These are phyloP conservation scores for Kryptolebias ocellatus DNA, from an alignment of 2,797 vertebrate species.

Conservation along the genomic window DNA sequence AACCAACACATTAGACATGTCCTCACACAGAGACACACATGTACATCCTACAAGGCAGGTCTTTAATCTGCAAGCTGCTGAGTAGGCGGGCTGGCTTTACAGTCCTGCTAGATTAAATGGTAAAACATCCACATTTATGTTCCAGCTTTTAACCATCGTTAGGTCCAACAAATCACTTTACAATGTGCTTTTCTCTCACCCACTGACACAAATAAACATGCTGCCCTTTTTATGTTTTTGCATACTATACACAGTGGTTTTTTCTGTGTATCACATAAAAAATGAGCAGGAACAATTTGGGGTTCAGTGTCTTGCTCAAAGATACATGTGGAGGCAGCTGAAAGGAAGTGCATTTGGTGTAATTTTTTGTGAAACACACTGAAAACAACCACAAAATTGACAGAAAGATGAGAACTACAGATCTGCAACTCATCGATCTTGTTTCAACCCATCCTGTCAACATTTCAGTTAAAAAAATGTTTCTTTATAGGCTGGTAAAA, in stretches of 20 bases:
- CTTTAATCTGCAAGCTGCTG: constrained; percentile 46
- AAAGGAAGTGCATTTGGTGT: constrained; percentile 6
- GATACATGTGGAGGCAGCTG: not conserved
- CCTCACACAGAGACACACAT: constrained; percentile 23
- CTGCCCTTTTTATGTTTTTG: not conserved
- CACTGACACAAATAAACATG: not conserved
- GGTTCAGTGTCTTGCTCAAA: not conserved
- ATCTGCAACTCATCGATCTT: not conserved
- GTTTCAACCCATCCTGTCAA: constrained; percentile 10
- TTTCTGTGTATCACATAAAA: too few relatives aligned
- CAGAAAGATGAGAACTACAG: constrained; percentile 1
- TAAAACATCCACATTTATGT: not conserved
- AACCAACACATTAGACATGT: constrained; percentile 30
- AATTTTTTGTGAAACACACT: constrained; percentile 10
- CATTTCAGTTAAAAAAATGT: constrained; percentile 4
- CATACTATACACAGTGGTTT: not conserved
- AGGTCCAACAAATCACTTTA: not conserved
- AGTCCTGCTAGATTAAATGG: constrained; percentile 50
- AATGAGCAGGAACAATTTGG: not conserved
- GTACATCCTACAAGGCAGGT: constrained; percentile 40
- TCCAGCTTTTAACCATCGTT: not conserved
- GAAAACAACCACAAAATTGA: not conserved
- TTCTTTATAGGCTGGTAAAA: constrained; percentile 28
- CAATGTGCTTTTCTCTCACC: not conserved
- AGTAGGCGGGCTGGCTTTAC: constrained; percentile 39